Evolutionary conservation across 2,888 invertebrate genomes (phyloP).

Genomic region (Parnassius mnemosyne): DNA sequence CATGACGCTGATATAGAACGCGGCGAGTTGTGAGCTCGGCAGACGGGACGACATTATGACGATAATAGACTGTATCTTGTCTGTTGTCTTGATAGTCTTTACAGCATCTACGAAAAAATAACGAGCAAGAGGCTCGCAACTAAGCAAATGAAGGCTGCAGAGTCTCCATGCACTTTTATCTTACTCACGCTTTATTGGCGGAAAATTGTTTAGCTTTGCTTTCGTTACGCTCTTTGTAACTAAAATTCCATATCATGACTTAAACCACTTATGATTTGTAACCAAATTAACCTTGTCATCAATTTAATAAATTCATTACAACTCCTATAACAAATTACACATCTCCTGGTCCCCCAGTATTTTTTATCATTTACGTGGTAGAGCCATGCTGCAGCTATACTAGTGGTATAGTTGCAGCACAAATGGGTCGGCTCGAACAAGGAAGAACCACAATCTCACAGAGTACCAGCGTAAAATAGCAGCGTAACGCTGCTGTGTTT

Average conservation of each 20-base stretch:
- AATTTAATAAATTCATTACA: too few relatives aligned
- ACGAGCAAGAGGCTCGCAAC: background rate
- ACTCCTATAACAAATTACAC: too few relatives aligned
- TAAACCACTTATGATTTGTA: too few relatives aligned
- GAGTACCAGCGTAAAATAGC: too few relatives aligned
- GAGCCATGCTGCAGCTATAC: too few relatives aligned
- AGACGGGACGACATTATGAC: constrained; percentile 31
- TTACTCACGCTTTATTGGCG: constrained; percentile 2
- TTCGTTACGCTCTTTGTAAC: constrained; percentile 5
- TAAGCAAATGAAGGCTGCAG: constrained; percentile 38
- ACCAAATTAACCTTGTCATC: too few relatives aligned
- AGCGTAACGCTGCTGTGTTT: too few relatives aligned
- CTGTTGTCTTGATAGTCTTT: background rate
- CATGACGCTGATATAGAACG: constrained; percentile 25
- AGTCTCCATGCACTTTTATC: constrained; percentile 1
- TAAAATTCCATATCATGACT: background rate
- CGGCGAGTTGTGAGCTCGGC: constrained; percentile 35
- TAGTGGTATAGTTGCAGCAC: too few relatives aligned
- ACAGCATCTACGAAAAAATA: background rate
- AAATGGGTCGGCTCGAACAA: too few relatives aligned
- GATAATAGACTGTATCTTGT: constrained; percentile 5
- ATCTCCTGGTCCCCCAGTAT: too few relatives aligned
- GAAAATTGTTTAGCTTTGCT: constrained; percentile 19
- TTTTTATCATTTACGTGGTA: too few relatives aligned
- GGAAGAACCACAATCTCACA: too few relatives aligned